Evolutionary conservation across 2,113 vertebrate species (phyloP).

Genomic region (Sorex fumeus): DNA sequence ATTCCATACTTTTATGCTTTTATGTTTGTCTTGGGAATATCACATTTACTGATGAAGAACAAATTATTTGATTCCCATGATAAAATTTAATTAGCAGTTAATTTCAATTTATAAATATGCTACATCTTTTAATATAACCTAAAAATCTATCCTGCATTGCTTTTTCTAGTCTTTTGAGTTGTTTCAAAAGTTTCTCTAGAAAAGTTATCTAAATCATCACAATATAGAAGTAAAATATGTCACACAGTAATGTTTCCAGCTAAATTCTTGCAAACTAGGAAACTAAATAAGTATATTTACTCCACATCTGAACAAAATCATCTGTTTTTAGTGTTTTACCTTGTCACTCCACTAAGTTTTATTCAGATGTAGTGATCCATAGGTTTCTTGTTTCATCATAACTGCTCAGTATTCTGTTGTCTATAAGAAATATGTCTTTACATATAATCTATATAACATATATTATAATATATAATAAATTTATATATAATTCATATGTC

Average conservation of each 20-base stretch:
- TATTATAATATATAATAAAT: too few species aligned
- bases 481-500: too few species aligned
- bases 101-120: neutral
- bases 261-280: neutral
- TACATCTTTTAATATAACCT: neutral
- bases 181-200: conserved; percentile 30
- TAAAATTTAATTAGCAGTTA: conserved; percentile 59
- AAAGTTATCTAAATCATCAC: neutral
- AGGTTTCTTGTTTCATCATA: too few species aligned
- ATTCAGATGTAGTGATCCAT: too few species aligned
- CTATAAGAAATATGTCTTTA: too few species aligned
- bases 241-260: neutral
- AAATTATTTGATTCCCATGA: conserved; percentile 39
- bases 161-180: conserved; percentile 19
- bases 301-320: too few species aligned
- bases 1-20: conserved; percentile 42
- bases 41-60: conserved; percentile 16
- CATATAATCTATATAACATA: too few species aligned
- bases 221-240: neutral
- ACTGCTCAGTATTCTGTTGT: too few species aligned
- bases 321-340: too few species aligned
- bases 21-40: conserved; percentile 51
- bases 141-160: neutral
- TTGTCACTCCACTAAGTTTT: too few species aligned
- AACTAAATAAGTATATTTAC: neutral